These are phyloP conservation scores for Tichodroma muraria DNA, from an alignment of 2,113 vertebrate genomes.

Conservation along the genomic window DNA sequence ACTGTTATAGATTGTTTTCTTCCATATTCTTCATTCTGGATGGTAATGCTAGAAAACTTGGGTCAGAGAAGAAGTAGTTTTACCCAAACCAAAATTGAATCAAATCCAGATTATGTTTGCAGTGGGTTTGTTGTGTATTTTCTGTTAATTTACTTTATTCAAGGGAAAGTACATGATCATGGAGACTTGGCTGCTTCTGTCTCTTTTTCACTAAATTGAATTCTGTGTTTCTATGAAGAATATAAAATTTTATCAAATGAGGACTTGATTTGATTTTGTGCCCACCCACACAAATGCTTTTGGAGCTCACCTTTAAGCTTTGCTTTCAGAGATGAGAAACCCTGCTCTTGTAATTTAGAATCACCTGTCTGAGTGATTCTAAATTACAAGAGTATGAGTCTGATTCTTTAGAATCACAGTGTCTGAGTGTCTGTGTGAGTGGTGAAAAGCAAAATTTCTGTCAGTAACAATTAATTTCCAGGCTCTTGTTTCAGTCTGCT, in stretches of 20 bases:
- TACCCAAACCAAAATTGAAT: neutral
- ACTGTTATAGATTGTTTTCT: neutral
- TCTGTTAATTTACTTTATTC: neutral
- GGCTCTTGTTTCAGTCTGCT: neutral
- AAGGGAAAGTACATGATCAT: neutral
- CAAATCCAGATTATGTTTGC: neutral
- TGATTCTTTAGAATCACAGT: too few species aligned
- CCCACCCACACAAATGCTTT: neutral
- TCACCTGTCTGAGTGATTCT: too few species aligned
- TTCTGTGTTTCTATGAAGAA: neutral
- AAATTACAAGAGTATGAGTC: too few species aligned
- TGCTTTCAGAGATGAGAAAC: neutral
- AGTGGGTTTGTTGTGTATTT: neutral
- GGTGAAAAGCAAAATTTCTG: too few species aligned
- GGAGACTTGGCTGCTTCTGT: neutral
- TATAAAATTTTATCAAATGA: neutral
- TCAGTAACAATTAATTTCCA: too few species aligned
- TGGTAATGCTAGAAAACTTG: neutral
- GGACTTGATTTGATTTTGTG: neutral
- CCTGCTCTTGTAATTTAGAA: neutral
- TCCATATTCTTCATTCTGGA: neutral
- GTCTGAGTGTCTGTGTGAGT: too few species aligned
- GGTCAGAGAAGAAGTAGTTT: neutral
- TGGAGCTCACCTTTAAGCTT: neutral
- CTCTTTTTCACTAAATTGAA: neutral